These are phyloP conservation scores for Plutella xylostella DNA, from an alignment of 2,888 invertebrate species.

Conservation along the genomic window DNA sequence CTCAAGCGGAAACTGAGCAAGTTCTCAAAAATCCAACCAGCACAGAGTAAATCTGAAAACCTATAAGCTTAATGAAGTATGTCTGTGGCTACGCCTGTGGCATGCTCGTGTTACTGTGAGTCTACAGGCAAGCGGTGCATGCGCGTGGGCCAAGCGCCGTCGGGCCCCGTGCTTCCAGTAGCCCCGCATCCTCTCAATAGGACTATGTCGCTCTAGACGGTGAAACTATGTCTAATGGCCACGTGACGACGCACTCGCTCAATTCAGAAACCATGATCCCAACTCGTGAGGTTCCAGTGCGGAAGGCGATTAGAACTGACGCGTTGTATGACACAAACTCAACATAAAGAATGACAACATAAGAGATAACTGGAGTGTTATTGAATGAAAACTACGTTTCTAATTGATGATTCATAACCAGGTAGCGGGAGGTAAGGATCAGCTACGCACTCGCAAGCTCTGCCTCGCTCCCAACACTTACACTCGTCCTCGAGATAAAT, in stretches of 20 bases:
- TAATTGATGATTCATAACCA: conserved; percentile 71
- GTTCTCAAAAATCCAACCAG: conserved; percentile 35
- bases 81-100: conserved; percentile 25
- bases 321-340: conserved; percentile 58
- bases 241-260: conserved; percentile 12
- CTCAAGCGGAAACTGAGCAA: not conserved
- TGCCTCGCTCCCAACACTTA: conserved; percentile 74
- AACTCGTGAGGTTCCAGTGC: conserved; percentile 46
- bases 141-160: conserved; percentile 37
- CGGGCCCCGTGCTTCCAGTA: conserved; percentile 64
- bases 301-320: conserved; percentile 57
- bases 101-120: conserved; percentile 5
- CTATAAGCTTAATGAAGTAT: conserved; percentile 49
- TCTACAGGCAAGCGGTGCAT: conserved; percentile 20
- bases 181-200: conserved; percentile 30
- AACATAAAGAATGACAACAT: conserved; percentile 57
- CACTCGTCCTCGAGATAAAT: conserved; percentile 92
- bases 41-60: conserved; percentile 41
- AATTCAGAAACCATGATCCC: conserved; percentile 33
- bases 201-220: conserved; percentile 4
- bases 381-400: conserved; percentile 69
- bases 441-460: conserved; percentile 77
- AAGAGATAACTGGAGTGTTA: conserved; percentile 63
- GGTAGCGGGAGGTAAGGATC: conserved; percentile 71
- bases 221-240: conserved; percentile 10